phyloP scores from a whole-genome alignment of 2,888 invertebrate species.

The Dioctria rufipes region DNA sequence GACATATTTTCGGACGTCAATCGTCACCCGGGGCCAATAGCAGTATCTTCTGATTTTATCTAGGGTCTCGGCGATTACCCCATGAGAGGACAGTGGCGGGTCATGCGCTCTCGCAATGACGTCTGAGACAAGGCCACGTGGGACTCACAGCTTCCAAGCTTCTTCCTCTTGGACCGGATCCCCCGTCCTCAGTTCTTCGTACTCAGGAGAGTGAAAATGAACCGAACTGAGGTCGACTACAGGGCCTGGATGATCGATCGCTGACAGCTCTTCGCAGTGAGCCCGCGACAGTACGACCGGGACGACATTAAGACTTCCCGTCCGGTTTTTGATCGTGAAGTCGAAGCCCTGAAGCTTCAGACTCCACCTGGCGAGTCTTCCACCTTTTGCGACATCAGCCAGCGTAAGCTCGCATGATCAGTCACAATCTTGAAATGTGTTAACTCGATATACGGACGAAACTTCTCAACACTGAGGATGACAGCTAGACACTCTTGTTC shows the following conservation, averaged over 20 bases:
- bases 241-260: too few relatives aligned
- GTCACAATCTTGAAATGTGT: too few relatives aligned
- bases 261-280: too few relatives aligned
- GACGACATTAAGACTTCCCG: not conserved
- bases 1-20: slow-evolving; percentile 49
- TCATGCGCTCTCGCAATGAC: slow-evolving; percentile 25
- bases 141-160: slow-evolving; percentile 50
- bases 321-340: slow-evolving; percentile 55
- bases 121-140: not conserved
- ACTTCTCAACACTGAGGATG: slow-evolving; percentile 53
- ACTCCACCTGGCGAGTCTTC: slow-evolving; percentile 62
- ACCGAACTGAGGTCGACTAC: too few relatives aligned
- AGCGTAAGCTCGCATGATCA: slow-evolving; percentile 57
- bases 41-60: too few relatives aligned
- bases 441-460: slow-evolving; percentile 56
- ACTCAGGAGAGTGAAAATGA: too few relatives aligned
- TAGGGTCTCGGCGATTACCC: slow-evolving; percentile 52
- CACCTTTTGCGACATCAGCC: slow-evolving; percentile 62
- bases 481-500: slow-evolving; percentile 57
- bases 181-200: too few relatives aligned
- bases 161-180: too few relatives aligned
- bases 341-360: slow-evolving; percentile 60
- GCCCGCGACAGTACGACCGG: not conserved
- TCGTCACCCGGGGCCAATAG: slow-evolving; percentile 57
- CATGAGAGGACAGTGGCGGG: slow-evolving; percentile 43